Conservation (phyloP, 2,797 vertebrate genomes). For the Aselliscus stoliczkanus region DNA sequence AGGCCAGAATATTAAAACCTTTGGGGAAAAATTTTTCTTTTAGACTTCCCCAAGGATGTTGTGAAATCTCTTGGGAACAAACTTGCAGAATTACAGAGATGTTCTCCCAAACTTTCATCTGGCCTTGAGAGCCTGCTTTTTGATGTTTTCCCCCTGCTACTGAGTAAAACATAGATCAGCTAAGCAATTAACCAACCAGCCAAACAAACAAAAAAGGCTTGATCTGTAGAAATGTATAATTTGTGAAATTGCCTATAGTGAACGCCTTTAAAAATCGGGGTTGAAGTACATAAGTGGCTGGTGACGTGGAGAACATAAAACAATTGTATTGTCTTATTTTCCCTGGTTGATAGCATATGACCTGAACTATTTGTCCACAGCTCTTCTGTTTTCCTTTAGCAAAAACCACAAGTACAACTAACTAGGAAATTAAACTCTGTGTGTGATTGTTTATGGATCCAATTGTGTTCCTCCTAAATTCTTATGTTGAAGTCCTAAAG, state of each 20-base stretch:
- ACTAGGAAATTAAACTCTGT: neutral
- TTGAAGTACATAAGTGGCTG: neutral
- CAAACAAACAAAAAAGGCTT: neutral
- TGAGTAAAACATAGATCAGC: neutral
- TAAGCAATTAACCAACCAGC: neutral
- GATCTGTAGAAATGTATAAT: constrained; percentile 2
- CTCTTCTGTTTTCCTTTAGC: neutral
- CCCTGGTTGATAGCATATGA: neutral
- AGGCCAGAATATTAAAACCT: neutral
- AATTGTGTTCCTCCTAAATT: neutral
- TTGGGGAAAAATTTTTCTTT: constrained; percentile 29
- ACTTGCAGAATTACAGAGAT: constrained; percentile 18
- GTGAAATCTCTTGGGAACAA: constrained; percentile 29
- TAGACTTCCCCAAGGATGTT: neutral
- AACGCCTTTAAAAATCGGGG: neutral
- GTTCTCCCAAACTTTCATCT: constrained; percentile 44
- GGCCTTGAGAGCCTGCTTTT: neutral
- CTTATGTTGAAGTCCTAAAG: neutral
- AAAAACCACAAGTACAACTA: neutral
- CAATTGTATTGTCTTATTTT: neutral
- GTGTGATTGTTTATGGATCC: neutral
- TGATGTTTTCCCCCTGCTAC: neutral
- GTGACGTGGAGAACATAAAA: neutral
- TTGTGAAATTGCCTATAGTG: neutral
- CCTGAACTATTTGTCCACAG: neutral